Evolutionary conservation across 2,888 invertebrate species (phyloP).

Genomic region (Zele albiditarsus): DNA sequence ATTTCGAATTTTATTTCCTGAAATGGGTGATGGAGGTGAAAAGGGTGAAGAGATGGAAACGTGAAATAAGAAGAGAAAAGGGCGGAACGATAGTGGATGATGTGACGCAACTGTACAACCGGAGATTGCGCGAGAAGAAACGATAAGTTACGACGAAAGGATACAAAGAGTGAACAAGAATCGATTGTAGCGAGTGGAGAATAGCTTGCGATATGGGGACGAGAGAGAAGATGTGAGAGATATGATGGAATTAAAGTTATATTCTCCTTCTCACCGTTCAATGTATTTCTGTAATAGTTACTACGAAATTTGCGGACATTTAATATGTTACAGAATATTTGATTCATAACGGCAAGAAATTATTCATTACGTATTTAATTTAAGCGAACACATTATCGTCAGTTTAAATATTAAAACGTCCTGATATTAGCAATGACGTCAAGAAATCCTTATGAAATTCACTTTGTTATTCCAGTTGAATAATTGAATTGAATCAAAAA

Average conservation of each 20-base stretch:
- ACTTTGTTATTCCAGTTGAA: too few relatives aligned
- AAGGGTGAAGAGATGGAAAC: neutral
- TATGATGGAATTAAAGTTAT: too few relatives aligned
- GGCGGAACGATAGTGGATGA: slow-evolving; percentile 1
- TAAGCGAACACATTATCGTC: too few relatives aligned
- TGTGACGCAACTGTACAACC: slow-evolving; percentile 47
- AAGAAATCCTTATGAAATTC: too few relatives aligned
- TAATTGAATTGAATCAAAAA: too few relatives aligned
- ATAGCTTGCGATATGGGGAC: slow-evolving; percentile 4
- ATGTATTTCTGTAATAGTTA: too few relatives aligned
- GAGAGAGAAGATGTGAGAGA: neutral
- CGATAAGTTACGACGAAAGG: slow-evolving; percentile 47
- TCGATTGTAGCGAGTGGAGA: slow-evolving; percentile 28
- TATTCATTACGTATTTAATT: too few relatives aligned
- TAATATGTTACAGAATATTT: slow-evolving; percentile 5
- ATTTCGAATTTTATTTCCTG: slow-evolving; percentile 51
- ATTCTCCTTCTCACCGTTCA: too few relatives aligned
- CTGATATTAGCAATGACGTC: too few relatives aligned
- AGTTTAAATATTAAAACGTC: too few relatives aligned
- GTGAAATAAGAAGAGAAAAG: neutral
- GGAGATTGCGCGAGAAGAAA: slow-evolving; percentile 49
- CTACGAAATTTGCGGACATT: neutral
- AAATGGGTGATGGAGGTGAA: neutral
- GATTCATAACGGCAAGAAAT: too few relatives aligned
- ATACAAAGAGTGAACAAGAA: slow-evolving; percentile 31